These are phyloP conservation scores for Anas platyrhynchos DNA, from an alignment of 2,113 vertebrate species.

Conservation along the genomic window DNA sequence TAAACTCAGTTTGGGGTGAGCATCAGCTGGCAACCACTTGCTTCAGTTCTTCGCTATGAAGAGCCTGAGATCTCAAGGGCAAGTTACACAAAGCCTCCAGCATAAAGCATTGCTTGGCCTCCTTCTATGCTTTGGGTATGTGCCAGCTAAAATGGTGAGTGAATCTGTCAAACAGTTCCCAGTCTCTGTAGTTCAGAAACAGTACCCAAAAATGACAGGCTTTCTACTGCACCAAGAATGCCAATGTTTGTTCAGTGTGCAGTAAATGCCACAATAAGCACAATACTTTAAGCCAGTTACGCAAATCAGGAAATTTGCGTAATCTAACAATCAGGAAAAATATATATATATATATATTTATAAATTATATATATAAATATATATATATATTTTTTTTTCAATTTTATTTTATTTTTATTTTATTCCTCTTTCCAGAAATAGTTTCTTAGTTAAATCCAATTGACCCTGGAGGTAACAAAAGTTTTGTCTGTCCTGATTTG, in stretches of 20 bases:
- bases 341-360: no score
- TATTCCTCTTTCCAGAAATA: no score
- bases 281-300: not conserved
- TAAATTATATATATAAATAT: no score
- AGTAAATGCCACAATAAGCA: not conserved
- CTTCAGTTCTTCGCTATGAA: not conserved
- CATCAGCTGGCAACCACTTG: not conserved
- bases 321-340: no score
- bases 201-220: not conserved
- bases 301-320: not conserved
- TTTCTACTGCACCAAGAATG: not conserved
- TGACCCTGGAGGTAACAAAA: no score
- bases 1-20: not conserved
- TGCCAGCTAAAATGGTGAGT: not conserved
- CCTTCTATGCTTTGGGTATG: not conserved
- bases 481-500: not conserved
- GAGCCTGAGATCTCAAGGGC: constrained; percentile 1
- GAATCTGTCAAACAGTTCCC: not conserved
- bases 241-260: not conserved
- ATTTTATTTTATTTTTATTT: no score
- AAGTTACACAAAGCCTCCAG: not conserved
- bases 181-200: not conserved
- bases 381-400: no score
- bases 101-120: not conserved
- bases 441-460: no score